A percentile compares a stretch with the other conserved stretches of the same genome.
phyloP scores from a whole-genome alignment of 2,888 invertebrate species.

The Erebia palarica region DNA sequence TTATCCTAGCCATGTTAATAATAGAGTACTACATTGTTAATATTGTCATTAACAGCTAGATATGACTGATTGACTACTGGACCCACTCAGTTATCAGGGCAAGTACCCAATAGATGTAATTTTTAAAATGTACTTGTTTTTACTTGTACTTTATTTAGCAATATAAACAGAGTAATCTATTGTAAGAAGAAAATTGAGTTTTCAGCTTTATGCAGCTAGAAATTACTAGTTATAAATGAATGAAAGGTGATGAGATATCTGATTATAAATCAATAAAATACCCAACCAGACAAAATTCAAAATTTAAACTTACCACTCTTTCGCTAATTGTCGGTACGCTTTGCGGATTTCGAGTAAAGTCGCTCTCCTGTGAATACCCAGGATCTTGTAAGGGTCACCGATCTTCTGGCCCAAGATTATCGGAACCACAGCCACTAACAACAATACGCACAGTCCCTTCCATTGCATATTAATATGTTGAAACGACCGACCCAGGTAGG shows the following conservation, averaged over 20 bases:
- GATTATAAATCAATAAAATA: slow-evolving; percentile 15
- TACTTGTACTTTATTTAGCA: too few species aligned
- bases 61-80: too few species aligned
- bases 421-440: slow-evolving; percentile 54
- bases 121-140: too few species aligned
- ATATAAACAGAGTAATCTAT: too few species aligned
- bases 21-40: too few species aligned
- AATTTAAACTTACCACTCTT: slow-evolving; percentile 88
- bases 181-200: background rate
- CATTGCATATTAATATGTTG: slow-evolving; percentile 73
- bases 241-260: slow-evolving; percentile 16
- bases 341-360: slow-evolving; percentile 92
- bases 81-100: too few species aligned
- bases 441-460: slow-evolving; percentile 66
- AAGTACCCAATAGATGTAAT: too few species aligned
- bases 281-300: slow-evolving; percentile 11
- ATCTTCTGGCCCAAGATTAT: slow-evolving; percentile 71
- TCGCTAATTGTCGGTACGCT: slow-evolving; percentile 94
- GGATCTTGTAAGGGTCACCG: slow-evolving; percentile 92
- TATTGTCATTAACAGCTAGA: too few species aligned
- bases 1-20: too few species aligned
- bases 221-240: background rate
- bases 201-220: background rate
- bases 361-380: slow-evolving; percentile 89
- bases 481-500: slow-evolving; percentile 49